Evolutionary conservation across 2,888 invertebrate species (phyloP).

Genomic region (Drosophila nr. medialis): DNA sequence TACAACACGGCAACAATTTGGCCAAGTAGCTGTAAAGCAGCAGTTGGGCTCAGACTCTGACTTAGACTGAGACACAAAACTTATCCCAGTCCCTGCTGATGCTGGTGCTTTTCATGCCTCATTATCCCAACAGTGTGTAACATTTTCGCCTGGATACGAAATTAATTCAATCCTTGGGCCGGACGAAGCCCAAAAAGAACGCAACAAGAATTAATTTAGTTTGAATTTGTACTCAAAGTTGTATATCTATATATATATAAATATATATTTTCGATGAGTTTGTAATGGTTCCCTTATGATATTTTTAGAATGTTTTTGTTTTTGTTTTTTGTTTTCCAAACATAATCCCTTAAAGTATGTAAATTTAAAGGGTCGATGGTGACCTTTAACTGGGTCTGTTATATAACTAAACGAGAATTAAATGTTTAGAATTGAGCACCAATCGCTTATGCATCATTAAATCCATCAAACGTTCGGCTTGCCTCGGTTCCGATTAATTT

Average conservation of each 20-base stretch:
- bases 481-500: conserved; percentile 20
- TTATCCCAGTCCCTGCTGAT: conserved; percentile 10
- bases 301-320: neutral
- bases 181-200: conserved; percentile 5
- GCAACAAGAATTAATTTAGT: conserved; percentile 58
- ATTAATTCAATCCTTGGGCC: conserved; percentile 38
- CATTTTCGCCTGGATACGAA: conserved; percentile 38
- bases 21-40: conserved; percentile 69
- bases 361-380: neutral
- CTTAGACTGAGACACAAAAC: conserved; percentile 18
- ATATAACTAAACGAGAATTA: neutral
- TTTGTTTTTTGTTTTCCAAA: neutral
- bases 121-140: conserved; percentile 69
- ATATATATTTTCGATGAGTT: conserved; percentile 1
- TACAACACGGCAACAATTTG: conserved; percentile 70
- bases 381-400: neutral
- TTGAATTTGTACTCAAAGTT: conserved; percentile 50
- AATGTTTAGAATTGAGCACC: conserved; percentile 6
- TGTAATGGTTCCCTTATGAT: neutral
- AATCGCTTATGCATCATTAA: conserved; percentile 3
- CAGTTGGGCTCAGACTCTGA: conserved; percentile 43
- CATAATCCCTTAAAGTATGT: conserved; percentile 2
- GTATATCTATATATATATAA: conserved; percentile 1
- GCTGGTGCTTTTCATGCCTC: conserved; percentile 61
- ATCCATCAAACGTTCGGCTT: conserved; percentile 7